phyloP scores from a whole-genome alignment of 2,113 vertebrate species.

The Ceratotherium simum region DNA sequence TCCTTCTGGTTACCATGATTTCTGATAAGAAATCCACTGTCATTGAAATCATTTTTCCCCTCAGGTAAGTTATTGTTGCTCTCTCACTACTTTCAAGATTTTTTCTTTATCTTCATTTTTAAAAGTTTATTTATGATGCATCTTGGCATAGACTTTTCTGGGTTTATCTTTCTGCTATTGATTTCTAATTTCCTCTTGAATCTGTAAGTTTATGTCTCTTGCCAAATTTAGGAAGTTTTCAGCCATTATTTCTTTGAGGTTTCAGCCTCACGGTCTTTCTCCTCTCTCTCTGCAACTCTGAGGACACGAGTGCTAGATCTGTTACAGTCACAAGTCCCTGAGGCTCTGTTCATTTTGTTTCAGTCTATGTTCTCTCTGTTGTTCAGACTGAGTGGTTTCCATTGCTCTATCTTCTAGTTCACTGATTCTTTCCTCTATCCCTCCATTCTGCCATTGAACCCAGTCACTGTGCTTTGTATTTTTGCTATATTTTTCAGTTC shows the following conservation, averaged over 20 bases:
- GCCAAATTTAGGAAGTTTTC: not conserved
- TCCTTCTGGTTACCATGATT: not conserved
- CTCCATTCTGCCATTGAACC: not conserved
- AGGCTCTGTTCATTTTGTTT: not conserved
- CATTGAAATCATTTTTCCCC: not conserved
- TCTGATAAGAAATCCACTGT: not conserved
- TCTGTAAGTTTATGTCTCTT: not conserved
- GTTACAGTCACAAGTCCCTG: not conserved
- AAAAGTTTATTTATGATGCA: not conserved
- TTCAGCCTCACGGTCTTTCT: not conserved
- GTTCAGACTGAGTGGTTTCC: not conserved
- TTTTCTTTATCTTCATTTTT: not conserved
- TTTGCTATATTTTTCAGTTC: not conserved
- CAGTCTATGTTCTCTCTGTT: not conserved
- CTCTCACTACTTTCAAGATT: not conserved
- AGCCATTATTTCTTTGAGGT: not conserved
- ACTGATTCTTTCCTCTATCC: not conserved
- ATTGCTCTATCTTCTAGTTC: not conserved
- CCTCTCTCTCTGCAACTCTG: not conserved
- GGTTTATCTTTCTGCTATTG: not conserved
- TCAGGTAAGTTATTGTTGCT: not conserved
- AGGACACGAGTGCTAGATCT: not conserved
- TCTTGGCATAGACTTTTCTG: not conserved
- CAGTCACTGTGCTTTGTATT: not conserved
- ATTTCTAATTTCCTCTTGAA: not conserved